Evolutionary conservation across 2,797 vertebrate species (phyloP), one percentile per base, ranked within the genome.

Genomic region (Pagetopsis macropterus): DNA sequence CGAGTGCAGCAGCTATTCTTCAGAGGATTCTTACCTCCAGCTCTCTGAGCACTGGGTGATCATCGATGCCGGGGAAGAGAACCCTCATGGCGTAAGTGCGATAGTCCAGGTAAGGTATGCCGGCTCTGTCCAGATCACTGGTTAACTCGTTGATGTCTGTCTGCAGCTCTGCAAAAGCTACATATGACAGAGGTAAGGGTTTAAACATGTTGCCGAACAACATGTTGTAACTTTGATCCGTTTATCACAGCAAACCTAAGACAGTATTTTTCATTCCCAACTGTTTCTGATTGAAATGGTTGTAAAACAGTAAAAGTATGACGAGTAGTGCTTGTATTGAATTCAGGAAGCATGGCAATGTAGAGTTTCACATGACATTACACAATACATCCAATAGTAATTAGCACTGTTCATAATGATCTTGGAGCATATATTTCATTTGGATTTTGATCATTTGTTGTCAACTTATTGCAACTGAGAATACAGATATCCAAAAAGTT

Each of bases 121-220:
- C 97, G 0, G 97, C 95, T 75, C 97, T 93, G 90, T 99, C 97
- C 89, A 99, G 93, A 84, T 99, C 98, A 0, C 97, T 99, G 76
- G 98, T 99, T 78, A 99, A 78, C 89, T 99, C 97, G 0, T 98
- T 99, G 91, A 99, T 99, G 87, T 99, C 98, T 0, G 98, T 99
- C 94, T 99, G 98, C 59, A 99, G 94, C 88, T 99, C 97, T 2
- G 97, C 97, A 86, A 99, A 99, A 15, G 97, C 97, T 96, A 51
- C 31, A 33, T 2, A 44, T 9, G 31, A 68, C 10, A 67, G n/a
- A 50, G 44, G 4, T 0, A 43, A 2, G 6, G 0, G 3, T 9
- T 73, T 59, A 27, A 70, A 77, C 19, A 31, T 27, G 46, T 43
- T 21, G 16, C 2, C 40, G 60, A 62, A 48, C 9, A 44, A 48